Conservation (phyloP, 2,888 invertebrate species). For the Onchidella celtica region DNA sequence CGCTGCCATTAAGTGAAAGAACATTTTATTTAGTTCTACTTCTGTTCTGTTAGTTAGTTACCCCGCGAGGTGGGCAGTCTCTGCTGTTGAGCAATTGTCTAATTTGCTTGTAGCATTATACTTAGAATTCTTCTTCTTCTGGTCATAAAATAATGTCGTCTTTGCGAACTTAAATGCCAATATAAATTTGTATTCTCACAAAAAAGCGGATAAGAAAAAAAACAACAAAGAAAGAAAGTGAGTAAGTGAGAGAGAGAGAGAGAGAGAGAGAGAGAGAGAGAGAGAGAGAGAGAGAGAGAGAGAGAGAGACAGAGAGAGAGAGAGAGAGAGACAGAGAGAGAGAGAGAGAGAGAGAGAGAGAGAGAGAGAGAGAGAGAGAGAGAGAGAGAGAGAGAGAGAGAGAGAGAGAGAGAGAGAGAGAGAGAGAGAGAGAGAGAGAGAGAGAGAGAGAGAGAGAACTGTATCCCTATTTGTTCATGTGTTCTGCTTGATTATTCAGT, state of each 20-base stretch:
- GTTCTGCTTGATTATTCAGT: no score
- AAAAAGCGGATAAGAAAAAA: not conserved
- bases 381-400: constrained; percentile 18
- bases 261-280: constrained; percentile 5
- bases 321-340: constrained; percentile 19
- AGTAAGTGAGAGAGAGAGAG: not conserved
- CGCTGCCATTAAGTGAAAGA: no score
- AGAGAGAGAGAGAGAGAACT: no score
- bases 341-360: constrained; percentile 27
- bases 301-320: not conserved
- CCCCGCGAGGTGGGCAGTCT: no score
- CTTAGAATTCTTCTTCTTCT: no score
- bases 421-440: constrained; percentile 32
- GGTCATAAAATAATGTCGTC: no score
- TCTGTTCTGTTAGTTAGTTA: no score
- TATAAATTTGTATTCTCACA: not conserved
- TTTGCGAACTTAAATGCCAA: no score
- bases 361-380: constrained; percentile 30
- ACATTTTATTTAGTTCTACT: no score
- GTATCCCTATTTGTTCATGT: no score
- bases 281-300: not conserved
- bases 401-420: constrained; percentile 8
- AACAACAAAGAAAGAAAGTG: not conserved
- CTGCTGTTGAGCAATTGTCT: no score
- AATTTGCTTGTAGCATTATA: no score